Base-by-base conservation (phyloP, 1,140 invertebrate genomes). In the Hypothenemus hampei region DNA sequence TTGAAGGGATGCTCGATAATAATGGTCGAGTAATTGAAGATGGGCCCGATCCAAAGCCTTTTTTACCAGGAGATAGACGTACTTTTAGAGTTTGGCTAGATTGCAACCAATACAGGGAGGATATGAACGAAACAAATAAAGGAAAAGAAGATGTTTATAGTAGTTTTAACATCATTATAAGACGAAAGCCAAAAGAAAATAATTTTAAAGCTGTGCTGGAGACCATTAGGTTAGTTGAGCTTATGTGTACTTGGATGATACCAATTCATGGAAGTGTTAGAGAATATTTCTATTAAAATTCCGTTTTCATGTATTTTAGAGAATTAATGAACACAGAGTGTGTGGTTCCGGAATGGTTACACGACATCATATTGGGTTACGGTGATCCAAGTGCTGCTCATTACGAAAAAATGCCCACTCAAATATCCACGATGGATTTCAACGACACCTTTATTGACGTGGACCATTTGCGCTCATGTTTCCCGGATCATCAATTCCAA, bases 121-220 rank as follows among this genome's bases (percentile, higher is more conserved):
- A 98, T 69, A 91, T 97, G 85, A 86, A 96, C 67, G 78, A 81
- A 50, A 79, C 81, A 1, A 83, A 82, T 57, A 81, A 84, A 69
- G 84, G 90, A 52, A 74, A 81, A 65, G 87, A 89, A 65, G 85
- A 79, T 69, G 64, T 72, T 24, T 72, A 72, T 52, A 68, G 69
- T 60, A 55, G 86, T n/a, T 99, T 99, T 70, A 99, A 98, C 71
- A 86, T 99, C 21, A 81, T 99, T 39, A 91, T 99, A 81, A 79
- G 97, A 40, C 79, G 97, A 20, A 98, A 98, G 73, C 96, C 97
- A 0, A 99, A 99, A 71, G 94, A 99, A 72, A 99, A 99, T 69
- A 99, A 99, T 73, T 99, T 99, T 70, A 94, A 99, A 75, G 97
- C 97, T 0, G 97, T 99, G 6, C 72, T 99, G 56, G 94, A 98